These are phyloP conservation scores for Phalanger gymnotis DNA, from an alignment of 2,797 vertebrate species.

Conservation along the genomic window DNA sequence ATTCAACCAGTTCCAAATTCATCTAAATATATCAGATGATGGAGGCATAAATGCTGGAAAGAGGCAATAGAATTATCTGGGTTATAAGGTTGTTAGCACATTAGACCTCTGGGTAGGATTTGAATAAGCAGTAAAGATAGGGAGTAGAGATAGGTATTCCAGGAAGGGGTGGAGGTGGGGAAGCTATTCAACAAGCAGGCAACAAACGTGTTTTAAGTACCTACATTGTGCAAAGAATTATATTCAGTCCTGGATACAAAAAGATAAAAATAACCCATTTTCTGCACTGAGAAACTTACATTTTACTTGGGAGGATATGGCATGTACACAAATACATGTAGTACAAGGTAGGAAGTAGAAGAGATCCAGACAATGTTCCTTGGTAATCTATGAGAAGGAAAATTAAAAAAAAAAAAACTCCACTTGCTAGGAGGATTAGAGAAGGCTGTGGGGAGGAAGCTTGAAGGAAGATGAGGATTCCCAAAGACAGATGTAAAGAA, in stretches of 20 bases:
- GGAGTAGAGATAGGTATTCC: not conserved
- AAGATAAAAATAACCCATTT: not conserved
- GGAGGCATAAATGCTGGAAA: not conserved
- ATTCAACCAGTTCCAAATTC: not conserved
- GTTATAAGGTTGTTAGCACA: not conserved
- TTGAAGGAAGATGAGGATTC: not conserved
- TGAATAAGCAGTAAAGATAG: not conserved
- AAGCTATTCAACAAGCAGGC: not conserved
- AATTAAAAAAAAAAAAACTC: not conserved
- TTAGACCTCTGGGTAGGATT: not conserved
- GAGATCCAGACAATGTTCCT: not conserved
- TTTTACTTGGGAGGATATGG: not conserved
- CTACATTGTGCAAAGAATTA: not conserved
- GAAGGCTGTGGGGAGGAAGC: not conserved
- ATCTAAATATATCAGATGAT: not conserved
- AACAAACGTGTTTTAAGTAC: not conserved
- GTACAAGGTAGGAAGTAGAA: not conserved
- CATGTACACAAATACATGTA: not conserved
- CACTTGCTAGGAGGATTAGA: not conserved
- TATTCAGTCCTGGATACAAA: not conserved
- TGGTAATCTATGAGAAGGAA: not conserved
- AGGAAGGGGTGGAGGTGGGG: not conserved
- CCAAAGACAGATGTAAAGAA: not conserved
- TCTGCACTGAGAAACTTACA: not conserved
- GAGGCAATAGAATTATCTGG: not conserved